Evolutionary conservation across 2,888 invertebrate genomes (phyloP).

Genomic region (Cryptus viduatorius): DNA sequence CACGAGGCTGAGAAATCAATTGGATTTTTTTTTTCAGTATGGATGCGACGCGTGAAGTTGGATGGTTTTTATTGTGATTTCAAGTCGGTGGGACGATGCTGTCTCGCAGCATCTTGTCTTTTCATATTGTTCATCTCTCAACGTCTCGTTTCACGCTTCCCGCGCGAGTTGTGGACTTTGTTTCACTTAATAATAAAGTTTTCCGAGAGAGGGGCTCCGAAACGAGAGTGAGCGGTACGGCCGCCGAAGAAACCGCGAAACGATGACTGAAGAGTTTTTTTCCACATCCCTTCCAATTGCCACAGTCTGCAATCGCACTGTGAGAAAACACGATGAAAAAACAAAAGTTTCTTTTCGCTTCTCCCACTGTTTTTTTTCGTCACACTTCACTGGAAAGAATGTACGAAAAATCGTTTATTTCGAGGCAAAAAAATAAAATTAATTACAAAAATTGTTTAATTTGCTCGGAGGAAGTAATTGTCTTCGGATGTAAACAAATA

Average conservation of each 20-base stretch:
- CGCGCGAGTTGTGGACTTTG: constrained; percentile 72
- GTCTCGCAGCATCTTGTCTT: background rate
- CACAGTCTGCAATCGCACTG: background rate
- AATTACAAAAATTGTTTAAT: constrained; percentile 53
- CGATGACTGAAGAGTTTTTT: constrained; percentile 36
- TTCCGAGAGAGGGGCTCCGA: constrained; percentile 22
- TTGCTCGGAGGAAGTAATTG: background rate
- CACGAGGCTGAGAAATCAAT: background rate
- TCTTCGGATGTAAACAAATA: background rate
- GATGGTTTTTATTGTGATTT: constrained; percentile 14
- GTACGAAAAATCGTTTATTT: constrained; percentile 72
- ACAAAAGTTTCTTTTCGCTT: background rate
- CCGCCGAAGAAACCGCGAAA: constrained; percentile 18
- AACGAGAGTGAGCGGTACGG: constrained; percentile 59
- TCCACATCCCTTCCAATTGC: background rate
- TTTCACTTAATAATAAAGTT: constrained; percentile 77
- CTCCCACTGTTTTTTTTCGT: constrained; percentile 35
- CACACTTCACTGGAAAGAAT: constrained; percentile 65
- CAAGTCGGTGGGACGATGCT: background rate
- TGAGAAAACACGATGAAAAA: constrained; percentile 37
- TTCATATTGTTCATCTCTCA: constrained; percentile 31
- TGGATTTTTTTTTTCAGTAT: background rate
- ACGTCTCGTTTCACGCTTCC: constrained; percentile 39
- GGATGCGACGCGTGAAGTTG: constrained; percentile 15
- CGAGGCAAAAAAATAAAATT: constrained; percentile 38